Evolutionary conservation across 2,888 invertebrate genomes (phyloP).

Genomic region (Lypha dubia): DNA sequence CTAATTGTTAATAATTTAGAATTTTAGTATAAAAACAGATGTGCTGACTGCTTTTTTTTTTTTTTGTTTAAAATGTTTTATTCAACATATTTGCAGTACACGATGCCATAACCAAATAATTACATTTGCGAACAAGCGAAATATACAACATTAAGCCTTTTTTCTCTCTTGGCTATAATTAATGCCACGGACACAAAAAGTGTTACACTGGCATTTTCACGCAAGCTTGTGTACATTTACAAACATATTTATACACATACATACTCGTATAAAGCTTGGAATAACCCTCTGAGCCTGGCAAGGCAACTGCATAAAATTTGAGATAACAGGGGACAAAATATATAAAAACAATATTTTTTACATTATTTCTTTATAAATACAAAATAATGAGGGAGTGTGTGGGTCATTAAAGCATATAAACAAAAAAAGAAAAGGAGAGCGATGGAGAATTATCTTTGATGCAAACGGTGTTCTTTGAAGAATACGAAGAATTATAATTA

Average conservation of each 20-base stretch:
- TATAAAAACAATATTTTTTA: constrained; percentile 29
- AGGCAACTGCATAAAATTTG: constrained; percentile 1
- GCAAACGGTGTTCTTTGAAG: no score
- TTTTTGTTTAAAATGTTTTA: neutral
- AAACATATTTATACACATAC: no score
- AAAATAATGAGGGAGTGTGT: constrained; percentile 43
- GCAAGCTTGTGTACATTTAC: no score
- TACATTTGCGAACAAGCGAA: constrained; percentile 45
- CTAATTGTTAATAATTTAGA: constrained; percentile 31
- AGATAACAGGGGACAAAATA: constrained; percentile 1
- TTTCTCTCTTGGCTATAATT: constrained; percentile 1
- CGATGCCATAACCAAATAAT: constrained; percentile 39
- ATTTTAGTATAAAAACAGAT: constrained; percentile 41
- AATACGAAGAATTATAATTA: no score
- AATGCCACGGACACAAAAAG: constrained; percentile 3
- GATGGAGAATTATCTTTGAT: neutral
- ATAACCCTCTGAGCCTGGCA: constrained; percentile 11
- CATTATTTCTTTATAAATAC: constrained; percentile 50
- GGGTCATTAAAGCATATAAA: constrained; percentile 29
- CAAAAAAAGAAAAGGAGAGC: neutral
- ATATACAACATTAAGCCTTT: neutral
- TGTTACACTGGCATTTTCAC: neutral
- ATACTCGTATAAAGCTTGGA: no score
- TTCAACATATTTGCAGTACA: neutral
- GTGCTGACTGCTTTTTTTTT: neutral